Evolutionary conservation across 2,797 vertebrate genomes (phyloP).

Genomic region (Apogon hyalosoma): DNA sequence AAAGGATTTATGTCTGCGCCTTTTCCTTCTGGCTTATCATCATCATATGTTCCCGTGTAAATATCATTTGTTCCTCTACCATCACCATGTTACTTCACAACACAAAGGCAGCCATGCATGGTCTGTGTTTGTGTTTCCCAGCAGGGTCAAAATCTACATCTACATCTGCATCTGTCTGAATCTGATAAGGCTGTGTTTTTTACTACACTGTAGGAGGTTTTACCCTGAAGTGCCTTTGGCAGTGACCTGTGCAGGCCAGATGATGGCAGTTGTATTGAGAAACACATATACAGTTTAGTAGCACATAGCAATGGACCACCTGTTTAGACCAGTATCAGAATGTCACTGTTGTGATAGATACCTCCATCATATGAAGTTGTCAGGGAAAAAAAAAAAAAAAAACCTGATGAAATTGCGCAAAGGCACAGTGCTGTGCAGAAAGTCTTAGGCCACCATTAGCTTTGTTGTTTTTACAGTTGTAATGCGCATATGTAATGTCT

Average conservation of each 20-base stretch:
- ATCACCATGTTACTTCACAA: conserved; percentile 29
- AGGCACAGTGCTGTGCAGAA: too few species aligned
- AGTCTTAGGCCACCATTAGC: too few species aligned
- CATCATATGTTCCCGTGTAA: conserved; percentile 8
- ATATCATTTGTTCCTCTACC: conserved; percentile 16
- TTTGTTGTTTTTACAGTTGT: too few species aligned
- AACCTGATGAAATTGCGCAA: too few species aligned
- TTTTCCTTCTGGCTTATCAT: conserved; percentile 22
- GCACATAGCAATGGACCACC: not conserved
- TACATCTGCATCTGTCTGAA: conserved; percentile 38
- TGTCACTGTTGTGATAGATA: too few species aligned
- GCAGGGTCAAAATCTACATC: conserved; percentile 39
- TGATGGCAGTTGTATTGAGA: conserved; percentile 12
- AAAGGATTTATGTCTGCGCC: conserved; percentile 16
- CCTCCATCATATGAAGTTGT: too few species aligned
- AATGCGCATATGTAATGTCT: too few species aligned
- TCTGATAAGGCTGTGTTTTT: conserved; percentile 16
- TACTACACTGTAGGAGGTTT: not conserved
- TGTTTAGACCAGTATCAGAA: too few species aligned
- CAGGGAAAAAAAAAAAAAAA: too few species aligned
- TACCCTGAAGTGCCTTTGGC: conserved; percentile 8
- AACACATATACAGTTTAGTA: not conserved
- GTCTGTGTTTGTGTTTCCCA: conserved; percentile 36
- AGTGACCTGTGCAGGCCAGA: conserved; percentile 4
- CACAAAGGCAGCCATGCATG: conserved; percentile 41